Evolutionary conservation across 2,113 vertebrate genomes (phyloP).

Genomic region (Leuciscus idus): DNA sequence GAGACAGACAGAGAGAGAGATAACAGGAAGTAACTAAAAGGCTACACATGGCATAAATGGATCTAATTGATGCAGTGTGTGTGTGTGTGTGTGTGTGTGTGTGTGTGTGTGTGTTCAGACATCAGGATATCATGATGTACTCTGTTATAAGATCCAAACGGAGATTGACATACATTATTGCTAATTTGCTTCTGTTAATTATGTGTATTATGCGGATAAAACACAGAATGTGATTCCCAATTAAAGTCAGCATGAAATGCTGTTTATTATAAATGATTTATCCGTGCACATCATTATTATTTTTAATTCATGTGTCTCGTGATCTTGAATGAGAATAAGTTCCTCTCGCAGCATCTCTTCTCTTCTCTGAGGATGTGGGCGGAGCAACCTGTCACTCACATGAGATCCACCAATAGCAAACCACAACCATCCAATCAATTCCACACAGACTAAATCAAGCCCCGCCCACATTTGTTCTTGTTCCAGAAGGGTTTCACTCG

Average conservation of each 20-base stretch:
- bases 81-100: neutral
- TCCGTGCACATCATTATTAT: too few relatives aligned
- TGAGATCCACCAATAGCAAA: too few relatives aligned
- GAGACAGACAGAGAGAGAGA: neutral
- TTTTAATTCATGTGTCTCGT: too few relatives aligned
- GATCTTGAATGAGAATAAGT: too few relatives aligned
- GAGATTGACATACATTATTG: neutral
- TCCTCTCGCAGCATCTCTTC: too few relatives aligned
- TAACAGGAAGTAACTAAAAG: neutral
- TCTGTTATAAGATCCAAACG: neutral
- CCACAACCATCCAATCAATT: too few relatives aligned
- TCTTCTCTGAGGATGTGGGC: too few relatives aligned
- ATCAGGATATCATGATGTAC: neutral
- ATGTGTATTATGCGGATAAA: neutral
- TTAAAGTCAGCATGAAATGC: neutral
- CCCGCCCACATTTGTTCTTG: too few relatives aligned
- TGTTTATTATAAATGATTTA: too few relatives aligned
- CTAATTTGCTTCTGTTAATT: neutral
- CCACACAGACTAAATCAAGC: too few relatives aligned
- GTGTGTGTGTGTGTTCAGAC: neutral
- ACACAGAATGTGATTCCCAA: neutral
- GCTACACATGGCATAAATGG: neutral
- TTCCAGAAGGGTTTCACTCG: too few relatives aligned
- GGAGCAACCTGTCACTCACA: too few relatives aligned
- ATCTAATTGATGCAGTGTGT: neutral